Evolutionary conservation across 2,888 invertebrate genomes (phyloP), one percentile per base, ranked within the genome.

Genomic region (Steromphala cineraria): DNA sequence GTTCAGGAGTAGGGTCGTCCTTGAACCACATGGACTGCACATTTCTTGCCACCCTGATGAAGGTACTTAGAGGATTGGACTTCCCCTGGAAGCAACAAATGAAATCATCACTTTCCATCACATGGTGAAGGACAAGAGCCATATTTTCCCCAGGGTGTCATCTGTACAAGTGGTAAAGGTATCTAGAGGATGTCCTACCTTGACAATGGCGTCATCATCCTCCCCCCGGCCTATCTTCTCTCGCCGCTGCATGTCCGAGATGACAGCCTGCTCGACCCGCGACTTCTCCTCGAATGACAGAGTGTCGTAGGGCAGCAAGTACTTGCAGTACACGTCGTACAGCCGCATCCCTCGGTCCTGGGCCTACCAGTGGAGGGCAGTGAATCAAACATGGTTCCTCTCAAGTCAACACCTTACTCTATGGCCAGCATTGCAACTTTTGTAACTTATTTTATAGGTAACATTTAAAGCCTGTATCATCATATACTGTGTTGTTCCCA

Each of bases 241-340:
- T 67, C 84, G 82, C 79, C 85, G 88, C 80, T 86, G 83, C 75
- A 84, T 82, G 46, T 89, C 87, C 10, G 84, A 86, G 80, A 88
- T 83, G 19, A 92, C 90, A n/a, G 87, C 84, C n/a, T 89, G 87
- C 78, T 87, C 85, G 8, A 92, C 80, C 78, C 86, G 87, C 93
- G 24, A 94, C 92, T 75, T 95, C 94, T 52, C 94, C 90, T 96
- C 95, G 84, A 95, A 95, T 0, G 97, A 96, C 3, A 98, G 93
- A 0, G 97, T 96, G 86, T 97, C 97, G 90, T 98, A 98, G 0
- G 98, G 97, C 85, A 98, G 94, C 71, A 98, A 94, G 93, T 97
- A 97, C 94, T 97, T 97, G 92, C 97, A 96, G 92, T 98, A 98
- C 62, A 98, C 96, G 86, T 96, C 96, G 91, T 98, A 98, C 8